Evolutionary conservation across 2,888 invertebrate genomes (phyloP), one percentile per base, ranked within the genome.

Genomic region (Mystacides longicornis): DNA sequence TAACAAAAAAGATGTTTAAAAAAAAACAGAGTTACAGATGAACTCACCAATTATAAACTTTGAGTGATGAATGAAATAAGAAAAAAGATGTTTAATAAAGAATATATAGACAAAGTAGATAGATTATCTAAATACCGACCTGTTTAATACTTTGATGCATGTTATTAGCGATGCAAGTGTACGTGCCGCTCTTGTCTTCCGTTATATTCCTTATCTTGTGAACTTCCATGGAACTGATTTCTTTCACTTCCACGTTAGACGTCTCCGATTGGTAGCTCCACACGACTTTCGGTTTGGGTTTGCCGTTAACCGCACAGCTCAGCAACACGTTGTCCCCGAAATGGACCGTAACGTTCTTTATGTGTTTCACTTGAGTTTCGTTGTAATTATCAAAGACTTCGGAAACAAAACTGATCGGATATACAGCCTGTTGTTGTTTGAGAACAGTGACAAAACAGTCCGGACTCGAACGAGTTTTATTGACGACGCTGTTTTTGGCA

Each of bases 271-370:
- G 48, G 23, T 55, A 61, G 48, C 55, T 59, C 61, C 61, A 61
- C 7, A 56, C 65, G 60, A 84, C 75, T 67, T 71, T 71, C 53
- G 81, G 80, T 60, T 69, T 72, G n/a, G 83, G 83, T 70, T 74
- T 74, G 18, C 84, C 85, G n/a, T 69, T 69, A 7, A 80, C 79
- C 19, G 80, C 76, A 64, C 87, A 87, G 49, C 81, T 77, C 56
- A 86, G 70, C 19, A 73, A 69, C 23, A 80, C 71, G 48, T 71
- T 69, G 45, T 75, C 71, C 11, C 80, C 79, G 52, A 70, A 66
- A 2, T 72, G 65, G 18, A 73, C 75, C 1, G 65, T 68, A 42
- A 73, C 63, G 52, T 70, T 48, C 19, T 22, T 59, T 2, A 48
- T 27, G 7, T 52, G 46, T 2, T 50, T 42, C 16, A 45, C 14